Conservation (phyloP, 2,797 vertebrate species). For the Odontamblyopus lacepedii region DNA sequence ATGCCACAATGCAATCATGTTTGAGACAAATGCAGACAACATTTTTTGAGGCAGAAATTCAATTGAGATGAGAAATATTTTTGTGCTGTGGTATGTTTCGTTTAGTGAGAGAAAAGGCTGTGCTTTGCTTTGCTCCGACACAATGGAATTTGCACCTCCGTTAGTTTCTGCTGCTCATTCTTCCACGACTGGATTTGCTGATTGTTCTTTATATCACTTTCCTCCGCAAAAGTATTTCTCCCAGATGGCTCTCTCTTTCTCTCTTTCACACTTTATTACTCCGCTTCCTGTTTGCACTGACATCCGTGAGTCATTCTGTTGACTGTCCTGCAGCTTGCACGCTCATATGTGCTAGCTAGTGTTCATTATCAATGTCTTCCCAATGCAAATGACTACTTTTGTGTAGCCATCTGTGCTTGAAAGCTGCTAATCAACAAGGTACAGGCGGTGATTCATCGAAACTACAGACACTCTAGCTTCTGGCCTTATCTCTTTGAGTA, state of each 20-base stretch:
- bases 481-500: background rate
- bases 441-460: too few relatives aligned
- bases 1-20: background rate
- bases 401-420: slow-evolving; percentile 1
- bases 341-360: background rate
- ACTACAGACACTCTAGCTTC: too few relatives aligned
- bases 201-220: slow-evolving; percentile 21
- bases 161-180: background rate
- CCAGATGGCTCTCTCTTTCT: slow-evolving; percentile 23
- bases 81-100: background rate
- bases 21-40: background rate
- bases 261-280: slow-evolving; percentile 17
- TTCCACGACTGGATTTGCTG: slow-evolving; percentile 18
- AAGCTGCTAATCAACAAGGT: background rate
- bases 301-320: slow-evolving; percentile 16
- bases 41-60: background rate
- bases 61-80: background rate
- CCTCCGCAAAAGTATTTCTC: slow-evolving; percentile 14
- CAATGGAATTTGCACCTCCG: slow-evolving; percentile 12
- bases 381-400: slow-evolving; percentile 19
- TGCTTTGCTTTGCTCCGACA: slow-evolving; percentile 12
- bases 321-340: slow-evolving; percentile 4
- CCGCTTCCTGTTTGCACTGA: slow-evolving; percentile 1
- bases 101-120: slow-evolving; percentile 20
- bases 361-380: background rate